phyloP scores from a whole-genome alignment of 1,140 invertebrate genomes.

The Drosophila yakuba region DNA sequence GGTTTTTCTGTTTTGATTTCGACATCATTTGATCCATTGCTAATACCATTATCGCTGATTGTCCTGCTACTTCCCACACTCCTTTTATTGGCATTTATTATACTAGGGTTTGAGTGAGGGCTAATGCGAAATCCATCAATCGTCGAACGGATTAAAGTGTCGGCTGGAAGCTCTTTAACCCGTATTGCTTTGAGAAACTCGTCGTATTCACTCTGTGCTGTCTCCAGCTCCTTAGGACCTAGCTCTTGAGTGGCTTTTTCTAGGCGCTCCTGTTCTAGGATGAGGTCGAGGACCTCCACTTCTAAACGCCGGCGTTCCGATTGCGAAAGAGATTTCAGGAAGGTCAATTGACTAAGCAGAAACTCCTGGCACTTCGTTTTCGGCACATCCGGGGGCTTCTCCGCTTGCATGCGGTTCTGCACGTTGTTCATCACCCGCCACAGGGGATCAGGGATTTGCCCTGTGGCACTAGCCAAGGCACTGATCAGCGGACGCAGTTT shows the following conservation, averaged over 20 bases:
- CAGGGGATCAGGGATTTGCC: conserved; percentile 31
- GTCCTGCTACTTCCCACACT: conserved; percentile 19
- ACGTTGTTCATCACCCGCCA: conserved; percentile 37
- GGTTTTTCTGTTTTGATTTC: not conserved
- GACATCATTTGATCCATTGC: not conserved
- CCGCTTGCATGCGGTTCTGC: conserved; percentile 2
- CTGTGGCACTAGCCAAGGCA: conserved; percentile 15
- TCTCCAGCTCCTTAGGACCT: not conserved
- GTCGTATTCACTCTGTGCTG: conserved; percentile 41
- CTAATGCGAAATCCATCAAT: too few species aligned
- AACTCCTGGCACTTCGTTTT: conserved; percentile 5
- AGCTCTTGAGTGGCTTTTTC: not conserved
- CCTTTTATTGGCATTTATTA: not conserved
- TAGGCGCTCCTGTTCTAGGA: conserved; percentile 14
- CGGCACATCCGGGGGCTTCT: not conserved
- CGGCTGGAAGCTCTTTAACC: conserved; percentile 40
- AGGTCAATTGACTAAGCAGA: conserved; percentile 38
- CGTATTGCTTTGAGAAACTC: conserved; percentile 49
- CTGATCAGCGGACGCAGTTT: conserved; percentile 31
- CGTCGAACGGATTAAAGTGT: not conserved
- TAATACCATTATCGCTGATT: conserved; percentile 2
- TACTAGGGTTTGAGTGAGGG: not conserved
- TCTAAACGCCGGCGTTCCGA: conserved; percentile 43
- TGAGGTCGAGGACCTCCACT: conserved; percentile 22
- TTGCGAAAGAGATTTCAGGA: conserved; percentile 39